These are phyloP conservation scores for Rattus rattus DNA, from an alignment of 2,113 vertebrate species.

Conservation along the genomic window DNA sequence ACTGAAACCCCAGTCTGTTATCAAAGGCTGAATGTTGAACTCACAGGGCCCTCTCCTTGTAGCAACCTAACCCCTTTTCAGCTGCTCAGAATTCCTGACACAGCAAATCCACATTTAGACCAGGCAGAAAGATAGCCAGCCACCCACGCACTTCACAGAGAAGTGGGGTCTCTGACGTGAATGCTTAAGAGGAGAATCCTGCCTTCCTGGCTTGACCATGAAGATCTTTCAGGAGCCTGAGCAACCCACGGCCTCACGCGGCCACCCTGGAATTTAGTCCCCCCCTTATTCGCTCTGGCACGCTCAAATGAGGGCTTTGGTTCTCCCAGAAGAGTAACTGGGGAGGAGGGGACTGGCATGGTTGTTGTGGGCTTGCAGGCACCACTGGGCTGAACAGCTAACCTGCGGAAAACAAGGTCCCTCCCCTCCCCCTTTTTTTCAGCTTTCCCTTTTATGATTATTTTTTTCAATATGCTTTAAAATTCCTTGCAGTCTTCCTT, in stretches of 20 bases:
- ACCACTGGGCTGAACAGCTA: neutral
- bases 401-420: neutral
- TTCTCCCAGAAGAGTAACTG: neutral
- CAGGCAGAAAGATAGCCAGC: neutral
- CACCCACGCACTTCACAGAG: neutral
- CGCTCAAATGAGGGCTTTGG: neutral
- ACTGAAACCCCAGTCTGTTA: neutral
- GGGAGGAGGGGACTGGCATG: neutral
- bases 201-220: neutral
- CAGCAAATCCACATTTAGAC: rapidly evolving
- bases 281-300: neutral
- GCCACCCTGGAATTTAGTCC: conserved; percentile 51
- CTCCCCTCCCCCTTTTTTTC: conserved; percentile 31
- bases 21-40: neutral
- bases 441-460: conserved; percentile 34
- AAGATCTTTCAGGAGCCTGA: neutral
- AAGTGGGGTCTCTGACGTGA: neutral
- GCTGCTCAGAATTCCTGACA: neutral
- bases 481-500: conserved; percentile 66
- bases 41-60: neutral
- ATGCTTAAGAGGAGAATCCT: neutral
- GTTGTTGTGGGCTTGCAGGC: neutral
- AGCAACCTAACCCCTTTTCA: too few relatives aligned
- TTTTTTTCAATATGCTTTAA: conserved; percentile 51
- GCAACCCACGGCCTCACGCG: neutral